Evolutionary conservation across 2,797 vertebrate species (phyloP).

Genomic region (Morelia viridis): DNA sequence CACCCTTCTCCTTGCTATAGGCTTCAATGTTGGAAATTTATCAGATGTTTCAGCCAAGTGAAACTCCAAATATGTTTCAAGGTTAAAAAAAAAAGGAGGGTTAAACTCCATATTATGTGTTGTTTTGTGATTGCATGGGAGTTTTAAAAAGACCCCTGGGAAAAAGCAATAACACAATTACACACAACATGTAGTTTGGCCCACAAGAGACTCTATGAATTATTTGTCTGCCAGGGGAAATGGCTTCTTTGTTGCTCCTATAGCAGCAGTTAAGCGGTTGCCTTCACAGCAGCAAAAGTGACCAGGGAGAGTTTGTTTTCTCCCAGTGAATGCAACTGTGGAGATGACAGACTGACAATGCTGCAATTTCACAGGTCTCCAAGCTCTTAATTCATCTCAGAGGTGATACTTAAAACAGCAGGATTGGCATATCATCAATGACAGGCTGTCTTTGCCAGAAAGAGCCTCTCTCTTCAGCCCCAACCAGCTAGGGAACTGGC

Average conservation of each 20-base stretch:
- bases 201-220: conserved; percentile 25
- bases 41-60: neutral
- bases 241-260: neutral
- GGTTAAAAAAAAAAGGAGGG: neutral
- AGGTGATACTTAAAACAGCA: neutral
- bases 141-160: neutral
- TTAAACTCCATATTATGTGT: neutral
- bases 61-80: neutral
- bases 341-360: conserved; percentile 29
- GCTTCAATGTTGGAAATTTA: neutral
- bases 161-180: neutral
- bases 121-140: neutral
- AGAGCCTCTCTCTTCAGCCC: neutral
- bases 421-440: conserved; percentile 1
- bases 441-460: conserved; percentile 5
- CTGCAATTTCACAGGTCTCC: conserved; percentile 39
- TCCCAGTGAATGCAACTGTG: conserved; percentile 20
- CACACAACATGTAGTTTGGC: neutral
- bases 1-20: neutral
- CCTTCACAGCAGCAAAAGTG: conserved; percentile 42
- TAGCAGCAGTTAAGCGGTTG: conserved; percentile 26
- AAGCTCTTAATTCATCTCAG: conserved; percentile 38
- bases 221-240: neutral
- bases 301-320: conserved; percentile 41
- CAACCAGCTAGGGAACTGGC: neutral